Evolutionary conservation across 2,113 vertebrate species (phyloP).

Genomic region (Meles meles): DNA sequence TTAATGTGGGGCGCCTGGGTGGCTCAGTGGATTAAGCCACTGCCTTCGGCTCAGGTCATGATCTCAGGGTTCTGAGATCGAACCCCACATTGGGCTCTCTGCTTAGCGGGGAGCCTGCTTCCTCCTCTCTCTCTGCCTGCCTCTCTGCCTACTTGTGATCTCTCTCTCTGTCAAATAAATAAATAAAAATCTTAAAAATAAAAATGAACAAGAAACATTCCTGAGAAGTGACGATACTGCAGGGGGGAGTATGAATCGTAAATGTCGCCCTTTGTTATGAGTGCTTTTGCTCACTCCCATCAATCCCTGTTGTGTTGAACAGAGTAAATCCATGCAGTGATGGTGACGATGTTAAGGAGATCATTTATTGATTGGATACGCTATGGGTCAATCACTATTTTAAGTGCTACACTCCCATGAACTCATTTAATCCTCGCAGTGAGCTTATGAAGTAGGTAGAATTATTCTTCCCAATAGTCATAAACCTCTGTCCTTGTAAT

Average conservation of each 20-base stretch:
- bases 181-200: too few species aligned
- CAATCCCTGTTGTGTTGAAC: background rate
- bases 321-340: background rate
- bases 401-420: background rate
- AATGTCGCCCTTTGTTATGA: background rate
- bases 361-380: background rate
- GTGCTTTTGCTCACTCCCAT: background rate
- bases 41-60: too few species aligned
- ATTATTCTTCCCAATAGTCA: background rate
- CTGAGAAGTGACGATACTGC: background rate
- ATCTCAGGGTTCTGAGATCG: too few species aligned
- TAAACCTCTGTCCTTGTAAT: background rate
- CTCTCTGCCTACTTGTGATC: too few species aligned
- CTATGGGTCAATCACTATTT: background rate
- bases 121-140: too few species aligned
- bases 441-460: background rate
- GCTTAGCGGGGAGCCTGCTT: too few species aligned
- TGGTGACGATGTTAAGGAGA: background rate
- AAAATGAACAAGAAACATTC: background rate
- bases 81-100: too few species aligned
- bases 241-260: background rate
- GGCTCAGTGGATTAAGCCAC: too few species aligned
- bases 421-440: constrained; percentile 7
- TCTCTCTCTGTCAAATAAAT: too few species aligned
- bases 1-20: background rate